These are phyloP conservation scores for Fragum whitleyi DNA, from an alignment of 2,888 invertebrate species.

Conservation along the genomic window DNA sequence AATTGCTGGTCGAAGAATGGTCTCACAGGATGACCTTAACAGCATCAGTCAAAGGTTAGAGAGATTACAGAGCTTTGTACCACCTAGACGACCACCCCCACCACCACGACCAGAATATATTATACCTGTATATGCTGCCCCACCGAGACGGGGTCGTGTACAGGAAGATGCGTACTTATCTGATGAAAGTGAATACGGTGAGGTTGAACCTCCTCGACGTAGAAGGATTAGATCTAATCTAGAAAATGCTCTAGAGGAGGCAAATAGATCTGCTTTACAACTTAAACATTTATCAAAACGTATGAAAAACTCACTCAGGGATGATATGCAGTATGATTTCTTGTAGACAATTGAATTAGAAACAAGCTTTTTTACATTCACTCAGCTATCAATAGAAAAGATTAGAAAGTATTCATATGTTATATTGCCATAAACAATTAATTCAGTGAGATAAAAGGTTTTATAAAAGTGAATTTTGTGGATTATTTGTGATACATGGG, in stretches of 20 bases:
- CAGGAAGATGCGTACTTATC: slow-evolving; percentile 74
- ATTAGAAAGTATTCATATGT: no score
- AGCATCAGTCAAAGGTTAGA: slow-evolving; percentile 76
- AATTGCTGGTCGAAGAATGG: slow-evolving; percentile 61
- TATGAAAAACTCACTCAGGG: slow-evolving; percentile 78
- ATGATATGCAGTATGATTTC: slow-evolving; percentile 74
- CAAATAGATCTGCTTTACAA: slow-evolving; percentile 74
- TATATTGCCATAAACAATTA: no score
- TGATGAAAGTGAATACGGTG: slow-evolving; percentile 72
- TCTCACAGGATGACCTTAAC: slow-evolving; percentile 78
- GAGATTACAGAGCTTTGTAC: slow-evolving; percentile 74
- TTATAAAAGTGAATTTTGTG: no score
- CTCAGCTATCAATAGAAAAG: no score
- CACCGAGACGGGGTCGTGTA: slow-evolving; percentile 70
- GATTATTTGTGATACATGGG: no score
- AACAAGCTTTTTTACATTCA: no score
- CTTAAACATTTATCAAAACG: slow-evolving; percentile 78
- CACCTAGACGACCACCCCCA: slow-evolving; percentile 68
- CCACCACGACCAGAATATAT: slow-evolving; percentile 71
- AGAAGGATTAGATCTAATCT: slow-evolving; percentile 57
- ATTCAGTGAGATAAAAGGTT: no score
- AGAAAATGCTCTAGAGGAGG: slow-evolving; percentile 75
- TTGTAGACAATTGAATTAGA: slow-evolving; percentile 29
- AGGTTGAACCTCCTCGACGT: slow-evolving; percentile 66
- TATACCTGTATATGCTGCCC: slow-evolving; percentile 67